Base-by-base conservation (phyloP, 1,140 invertebrate genomes). In the Drosophila willistoni region DNA sequence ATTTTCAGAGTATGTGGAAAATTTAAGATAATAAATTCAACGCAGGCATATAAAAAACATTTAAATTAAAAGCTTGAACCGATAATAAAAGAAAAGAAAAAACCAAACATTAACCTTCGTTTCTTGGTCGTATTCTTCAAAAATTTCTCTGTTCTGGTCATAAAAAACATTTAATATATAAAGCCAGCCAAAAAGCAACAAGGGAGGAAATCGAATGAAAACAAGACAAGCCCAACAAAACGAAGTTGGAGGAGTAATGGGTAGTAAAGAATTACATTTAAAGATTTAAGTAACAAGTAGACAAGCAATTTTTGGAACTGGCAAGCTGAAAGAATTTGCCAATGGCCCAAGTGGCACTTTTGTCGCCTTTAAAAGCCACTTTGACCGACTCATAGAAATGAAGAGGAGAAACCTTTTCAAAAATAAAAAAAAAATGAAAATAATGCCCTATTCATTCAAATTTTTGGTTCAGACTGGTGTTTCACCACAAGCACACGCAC, bases 131-230 rank as follows among this genome's bases (percentile, higher is more conserved):
- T 68, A 61, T 57, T 70, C 60, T 73, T 65, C 57, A 78, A 76
- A 82, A 87, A 80, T 77, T 68, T 42, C 71, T 74, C 74, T 80
- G 71, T 60, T 33, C 51, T 39, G 65, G 68, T 62, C 57, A 86
- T 87, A 87, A 87, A 87, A 87, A 87, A 87, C 84, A 84, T 87
- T 87, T 89, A 89, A 87, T 80, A 87, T 80, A 87, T 73, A 57
- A 86, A 65, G 64, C 68, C 73, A 77, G 71, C 83, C 81, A 36
- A 36, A 36, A 36, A 39, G 61, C 79, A 68, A 70, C 33, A 75
- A 57, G 44, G 17, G 57, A 65, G 51, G 72, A 75, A 59, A 57
- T 75, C 68, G 68, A 75, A 29, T 29, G 29, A 54, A 14, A 9
- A n/a, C n/a, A 44, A 14, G n/a, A 44, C 3, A 5, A 14, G 1